Evolutionary conservation across 2,888 invertebrate species (phyloP).

Genomic region (Philereme vetulata): DNA sequence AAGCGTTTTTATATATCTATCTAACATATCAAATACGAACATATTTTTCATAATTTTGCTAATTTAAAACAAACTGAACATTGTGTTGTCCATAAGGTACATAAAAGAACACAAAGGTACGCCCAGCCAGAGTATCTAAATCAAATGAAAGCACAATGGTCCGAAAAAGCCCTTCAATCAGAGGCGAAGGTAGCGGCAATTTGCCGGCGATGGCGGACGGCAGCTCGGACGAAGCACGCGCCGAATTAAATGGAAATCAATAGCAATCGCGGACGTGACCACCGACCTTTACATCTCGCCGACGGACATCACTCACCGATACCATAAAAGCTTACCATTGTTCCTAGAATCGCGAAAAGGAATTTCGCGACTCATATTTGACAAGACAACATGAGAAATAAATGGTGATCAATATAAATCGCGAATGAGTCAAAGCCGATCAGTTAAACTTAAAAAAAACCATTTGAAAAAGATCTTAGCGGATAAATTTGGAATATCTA

Average conservation of each 20-base stretch:
- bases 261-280: constrained; percentile 75
- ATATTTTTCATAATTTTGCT: no score
- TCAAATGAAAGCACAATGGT: constrained; percentile 39
- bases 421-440: no score
- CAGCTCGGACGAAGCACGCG: constrained; percentile 68
- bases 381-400: background rate
- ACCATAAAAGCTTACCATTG: constrained; percentile 20
- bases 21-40: no score
- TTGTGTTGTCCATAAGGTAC: background rate
- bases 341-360: constrained; percentile 4
- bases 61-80: no score
- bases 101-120: constrained; percentile 6
- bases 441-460: no score
- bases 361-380: background rate
- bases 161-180: constrained; percentile 64
- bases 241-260: constrained; percentile 82
- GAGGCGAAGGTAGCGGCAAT: constrained; percentile 60
- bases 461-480: no score
- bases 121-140: constrained; percentile 13
- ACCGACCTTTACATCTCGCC: constrained; percentile 62
- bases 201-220: constrained; percentile 59
- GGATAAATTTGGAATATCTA: no score
- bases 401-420: no score
- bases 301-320: constrained; percentile 44
- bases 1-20: no score